Base-by-base conservation (phyloP, 2,113 vertebrate genomes). In the Zosterops pallidus region DNA sequence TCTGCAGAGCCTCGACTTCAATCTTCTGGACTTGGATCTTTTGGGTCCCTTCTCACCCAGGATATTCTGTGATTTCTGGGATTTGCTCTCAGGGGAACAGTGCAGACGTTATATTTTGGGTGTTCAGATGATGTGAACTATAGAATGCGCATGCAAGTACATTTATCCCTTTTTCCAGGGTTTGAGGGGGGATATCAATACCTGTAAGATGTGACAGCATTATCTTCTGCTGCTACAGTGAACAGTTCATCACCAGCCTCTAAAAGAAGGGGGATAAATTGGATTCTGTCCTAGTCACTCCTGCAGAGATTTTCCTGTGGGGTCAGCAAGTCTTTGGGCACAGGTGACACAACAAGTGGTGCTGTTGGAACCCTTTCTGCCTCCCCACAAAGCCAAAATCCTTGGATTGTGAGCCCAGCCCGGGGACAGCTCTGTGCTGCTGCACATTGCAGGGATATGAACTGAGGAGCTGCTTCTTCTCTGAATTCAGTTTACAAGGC, bases 341-440 rank as follows among this genome's bases (percentile, higher is more conserved):
- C 65, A 8, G 0, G 0, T 0, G 1, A n/a, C 42, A 41, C 12
- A 52, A 1, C 3, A 35, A 75, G 22, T 17, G n/a, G 9, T 20
- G 77, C 44, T 78, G 35, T 13, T 81, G 56, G 18, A n/a, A n/a
- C 46, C 41, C n/a, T 28, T 42, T 33, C 33, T 68, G 60, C 50
- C 62, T 63, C 80, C 35, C 59, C n/a, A 49, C 49, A 82, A 42
- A 72, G 41, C 35, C 44, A n/a, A 9, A 9, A 4, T 20, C 33
- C 35, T 31, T n/a, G 12, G 21, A 9, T 12, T 29, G 33, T 3
- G 35, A 82, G 21, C 53, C 63, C 50, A 13, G 68, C n/a, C 59
- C 55, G 33, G 47, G 71, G 71, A 31, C 37, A 5, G 4, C 7
- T 9, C 62, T 41, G 41, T 41, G 37, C 67, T 69, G 5, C 81